Evolutionary conservation across 2,113 vertebrate species (phyloP).

Genomic region (Mellivora capensis): DNA sequence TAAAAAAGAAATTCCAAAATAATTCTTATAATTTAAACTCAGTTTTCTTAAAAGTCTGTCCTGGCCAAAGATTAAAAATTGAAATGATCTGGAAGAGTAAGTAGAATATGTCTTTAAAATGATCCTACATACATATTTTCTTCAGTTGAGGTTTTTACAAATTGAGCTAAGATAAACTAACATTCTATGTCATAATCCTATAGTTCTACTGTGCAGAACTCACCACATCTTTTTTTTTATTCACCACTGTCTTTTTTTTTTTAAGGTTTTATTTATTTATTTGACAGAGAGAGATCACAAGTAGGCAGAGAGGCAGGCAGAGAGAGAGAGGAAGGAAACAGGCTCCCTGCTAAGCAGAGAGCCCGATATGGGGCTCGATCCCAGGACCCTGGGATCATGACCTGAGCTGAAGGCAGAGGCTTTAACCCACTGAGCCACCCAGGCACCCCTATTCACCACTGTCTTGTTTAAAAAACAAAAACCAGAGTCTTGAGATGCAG

Average conservation of each 20-base stretch:
- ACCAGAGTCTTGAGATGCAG: neutral
- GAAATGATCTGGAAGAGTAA: neutral
- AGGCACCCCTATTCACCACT: neutral
- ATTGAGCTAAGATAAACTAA: neutral
- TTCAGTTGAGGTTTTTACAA: constrained; percentile 8
- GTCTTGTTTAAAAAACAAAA: neutral
- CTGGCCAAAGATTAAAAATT: neutral
- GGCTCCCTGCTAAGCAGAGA: too few species aligned
- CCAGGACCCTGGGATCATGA: too few species aligned
- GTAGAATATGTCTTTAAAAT: neutral
- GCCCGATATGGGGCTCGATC: too few species aligned
- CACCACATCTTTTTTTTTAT: neutral
- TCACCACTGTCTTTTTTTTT: neutral
- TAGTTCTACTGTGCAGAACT: neutral
- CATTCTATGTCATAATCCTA: neutral
- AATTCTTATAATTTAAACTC: constrained; percentile 27
- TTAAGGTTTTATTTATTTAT: too few species aligned
- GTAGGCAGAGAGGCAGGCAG: too few species aligned
- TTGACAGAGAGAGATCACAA: too few species aligned
- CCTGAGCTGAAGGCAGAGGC: too few species aligned
- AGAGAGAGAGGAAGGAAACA: too few species aligned
- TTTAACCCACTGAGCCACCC: too few species aligned
- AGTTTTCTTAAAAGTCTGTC: neutral
- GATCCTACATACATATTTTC: neutral
- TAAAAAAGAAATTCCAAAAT: neutral